phyloP scores from a whole-genome alignment of 2,888 invertebrate species.

The Corythucha ciliata region DNA sequence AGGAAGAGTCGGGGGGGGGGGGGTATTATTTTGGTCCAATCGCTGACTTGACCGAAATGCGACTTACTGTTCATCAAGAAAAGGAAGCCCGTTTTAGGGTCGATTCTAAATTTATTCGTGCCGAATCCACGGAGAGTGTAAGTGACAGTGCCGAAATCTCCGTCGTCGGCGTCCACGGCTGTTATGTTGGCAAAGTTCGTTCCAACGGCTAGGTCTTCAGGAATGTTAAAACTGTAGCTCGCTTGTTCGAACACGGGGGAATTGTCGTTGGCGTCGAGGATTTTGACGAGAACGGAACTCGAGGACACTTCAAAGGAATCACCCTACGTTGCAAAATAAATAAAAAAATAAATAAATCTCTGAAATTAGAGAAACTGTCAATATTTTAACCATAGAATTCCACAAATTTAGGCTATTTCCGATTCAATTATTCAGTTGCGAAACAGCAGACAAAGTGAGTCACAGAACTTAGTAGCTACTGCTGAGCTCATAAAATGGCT shows the following conservation, averaged over 20 bases:
- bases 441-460: no score
- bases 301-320: constrained; percentile 37
- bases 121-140: constrained; percentile 71
- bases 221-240: constrained; percentile 53
- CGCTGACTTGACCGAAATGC: no score
- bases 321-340: constrained; percentile 27
- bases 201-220: constrained; percentile 55
- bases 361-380: no score
- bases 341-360: not conserved
- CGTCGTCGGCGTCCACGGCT: constrained; percentile 65
- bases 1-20: no score
- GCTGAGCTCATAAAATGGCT: no score
- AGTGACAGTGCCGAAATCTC: constrained; percentile 57
- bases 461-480: no score
- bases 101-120: constrained; percentile 63
- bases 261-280: constrained; percentile 73
- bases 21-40: not conserved
- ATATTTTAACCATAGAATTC: no score
- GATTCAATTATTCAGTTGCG: no score
- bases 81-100: constrained; percentile 56
- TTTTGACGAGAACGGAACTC: constrained; percentile 52
- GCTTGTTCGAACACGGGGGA: constrained; percentile 56
- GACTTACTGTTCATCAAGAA: constrained; percentile 44
- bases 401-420: not conserved
- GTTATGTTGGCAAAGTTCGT: constrained; percentile 54